phyloP scores from a whole-genome alignment of 2,113 vertebrate genomes.

The Motacilla alba region DNA sequence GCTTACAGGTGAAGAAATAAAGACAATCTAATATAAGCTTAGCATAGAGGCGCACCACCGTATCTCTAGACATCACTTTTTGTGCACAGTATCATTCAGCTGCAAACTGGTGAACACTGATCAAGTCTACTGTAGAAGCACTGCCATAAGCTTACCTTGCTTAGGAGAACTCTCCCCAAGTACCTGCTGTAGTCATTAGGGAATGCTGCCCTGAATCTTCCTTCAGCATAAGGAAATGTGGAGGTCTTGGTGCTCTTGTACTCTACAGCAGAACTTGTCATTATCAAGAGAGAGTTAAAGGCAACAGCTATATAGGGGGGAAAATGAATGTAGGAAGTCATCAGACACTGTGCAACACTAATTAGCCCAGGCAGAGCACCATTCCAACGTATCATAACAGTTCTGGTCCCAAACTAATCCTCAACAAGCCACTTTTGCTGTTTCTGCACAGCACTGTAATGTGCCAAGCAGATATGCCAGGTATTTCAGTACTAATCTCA shows the following conservation, averaged over 20 bases:
- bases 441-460: background rate
- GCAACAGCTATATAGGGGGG: background rate
- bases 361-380: background rate
- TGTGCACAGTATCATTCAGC: background rate
- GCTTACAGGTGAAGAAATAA: background rate
- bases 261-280: background rate
- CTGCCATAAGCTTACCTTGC: background rate
- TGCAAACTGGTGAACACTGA: background rate
- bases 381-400: background rate
- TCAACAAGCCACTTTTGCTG: background rate
- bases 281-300: background rate
- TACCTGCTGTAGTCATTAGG: background rate
- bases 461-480: background rate
- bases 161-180: background rate
- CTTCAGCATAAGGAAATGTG: background rate
- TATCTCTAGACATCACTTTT: background rate
- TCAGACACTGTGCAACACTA: background rate
- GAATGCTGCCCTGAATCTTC: background rate
- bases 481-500: background rate
- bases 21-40: background rate
- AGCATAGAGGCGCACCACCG: background rate
- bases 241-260: background rate
- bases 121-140: background rate
- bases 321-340: background rate
- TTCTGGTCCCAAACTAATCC: background rate